Evolutionary conservation across 2,113 vertebrate species (phyloP), one percentile per base, ranked within the genome.

Genomic region (Myiozetetes cayanensis): DNA sequence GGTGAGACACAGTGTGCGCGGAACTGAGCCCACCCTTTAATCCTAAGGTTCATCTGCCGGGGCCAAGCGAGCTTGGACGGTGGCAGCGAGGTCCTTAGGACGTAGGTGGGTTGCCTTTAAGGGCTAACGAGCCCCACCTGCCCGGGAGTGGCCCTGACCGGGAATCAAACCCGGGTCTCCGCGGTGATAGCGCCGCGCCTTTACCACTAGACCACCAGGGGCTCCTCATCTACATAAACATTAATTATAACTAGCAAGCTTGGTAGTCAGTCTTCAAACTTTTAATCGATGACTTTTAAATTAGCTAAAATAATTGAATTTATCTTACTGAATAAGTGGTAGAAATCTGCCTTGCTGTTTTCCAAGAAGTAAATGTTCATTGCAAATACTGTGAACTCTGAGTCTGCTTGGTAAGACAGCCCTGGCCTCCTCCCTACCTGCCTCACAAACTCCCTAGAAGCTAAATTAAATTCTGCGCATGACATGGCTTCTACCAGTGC

Each of bases 251-350:
- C 39, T 41, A 87, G 75, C n/a, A 71, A 79, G 72, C 25, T 67
- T 53, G 50, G 47, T 44, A 89, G 68, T 39, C 22, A 39, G 49
- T 22, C 46, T 53, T 93, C 72, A 80, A 71, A 75, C 33, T 71
- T 96, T 75, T 95, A 81, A 81, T 72, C 59, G 43, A 86, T 83
- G 59, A 67, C n/a, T 94, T 96, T 73, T 90, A 96, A 90, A 80
- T 80, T 74, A 62, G n/a, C 49, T 39, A 83, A 71, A 85, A 71
- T 46, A 87, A 66, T 55, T 66, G 37, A 67, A 71, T 73, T 87
- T 81, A 46, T 70, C 62, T 83, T 80, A 74, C 75, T 62, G 56
- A 84, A 65, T 17, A 72, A 75, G 35, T 12, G 15, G 41, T 56
- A 78, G 70, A 73, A 84, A 89, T 63, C n/a, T 63, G 28, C 39